Conservation (phyloP, 2,113 vertebrate species). For the Myocastor coypus region DNA sequence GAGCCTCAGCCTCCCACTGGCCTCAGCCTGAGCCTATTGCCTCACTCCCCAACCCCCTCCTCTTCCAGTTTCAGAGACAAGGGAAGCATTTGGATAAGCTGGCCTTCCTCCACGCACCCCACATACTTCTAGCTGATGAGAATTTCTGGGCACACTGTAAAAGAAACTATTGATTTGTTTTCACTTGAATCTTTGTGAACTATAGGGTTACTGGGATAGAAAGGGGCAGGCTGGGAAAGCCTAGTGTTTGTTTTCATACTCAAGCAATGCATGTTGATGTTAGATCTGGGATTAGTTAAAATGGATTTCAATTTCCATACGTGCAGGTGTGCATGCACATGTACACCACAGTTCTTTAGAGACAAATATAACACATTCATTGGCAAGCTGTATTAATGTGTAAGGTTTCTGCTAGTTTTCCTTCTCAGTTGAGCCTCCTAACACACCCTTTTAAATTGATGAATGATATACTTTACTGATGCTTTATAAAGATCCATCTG, state of each 20-base stretch:
- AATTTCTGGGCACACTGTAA: slow-evolving; percentile 56
- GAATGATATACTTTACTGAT: neutral
- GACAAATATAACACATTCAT: neutral
- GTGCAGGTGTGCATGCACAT: neutral
- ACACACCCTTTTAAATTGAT: slow-evolving; percentile 4
- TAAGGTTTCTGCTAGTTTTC: neutral
- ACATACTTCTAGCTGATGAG: slow-evolving; percentile 63
- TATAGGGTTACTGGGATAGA: neutral
- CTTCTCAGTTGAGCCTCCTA: slow-evolving; percentile 30
- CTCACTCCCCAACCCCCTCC: no score
- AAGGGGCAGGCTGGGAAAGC: neutral
- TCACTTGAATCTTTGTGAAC: slow-evolving; percentile 55
- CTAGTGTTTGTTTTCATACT: slow-evolving; percentile 21
- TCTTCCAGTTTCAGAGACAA: neutral
- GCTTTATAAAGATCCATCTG: neutral
- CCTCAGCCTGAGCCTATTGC: neutral
- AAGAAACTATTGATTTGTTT: slow-evolving; percentile 72
- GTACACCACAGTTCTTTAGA: neutral
- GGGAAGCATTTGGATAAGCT: slow-evolving; percentile 20
- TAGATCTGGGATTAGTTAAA: slow-evolving; percentile 44
- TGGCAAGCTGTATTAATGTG: neutral
- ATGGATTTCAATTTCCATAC: neutral
- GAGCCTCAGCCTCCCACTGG: neutral
- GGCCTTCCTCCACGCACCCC: slow-evolving; percentile 5
- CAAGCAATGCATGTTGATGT: slow-evolving; percentile 28